These are phyloP conservation scores for Drosophila incognita DNA, from an alignment of 2,888 invertebrate species.

Conservation along the genomic window DNA sequence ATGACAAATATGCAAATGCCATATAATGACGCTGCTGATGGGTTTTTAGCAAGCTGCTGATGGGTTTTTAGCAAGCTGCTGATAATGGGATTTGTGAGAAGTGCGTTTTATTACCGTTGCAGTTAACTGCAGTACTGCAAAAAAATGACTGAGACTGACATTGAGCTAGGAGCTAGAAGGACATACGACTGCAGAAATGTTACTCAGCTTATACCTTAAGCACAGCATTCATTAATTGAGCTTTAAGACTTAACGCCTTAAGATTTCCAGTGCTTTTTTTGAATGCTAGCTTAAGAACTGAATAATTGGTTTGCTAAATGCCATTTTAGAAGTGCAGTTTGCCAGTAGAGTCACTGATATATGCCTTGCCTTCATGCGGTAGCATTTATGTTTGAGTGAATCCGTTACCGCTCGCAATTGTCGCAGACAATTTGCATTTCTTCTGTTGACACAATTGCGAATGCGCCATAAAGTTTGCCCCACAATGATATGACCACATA, in stretches of 20 bases:
- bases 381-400: slow-evolving; percentile 43
- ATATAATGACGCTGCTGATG: slow-evolving; percentile 18
- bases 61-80: slow-evolving; percentile 11
- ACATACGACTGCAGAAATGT: neutral
- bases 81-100: slow-evolving; percentile 16
- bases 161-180: neutral
- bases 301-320: slow-evolving; percentile 26
- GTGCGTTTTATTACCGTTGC: neutral
- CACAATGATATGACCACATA: slow-evolving; percentile 26
- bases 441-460: slow-evolving; percentile 50
- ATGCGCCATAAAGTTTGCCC: slow-evolving; percentile 41
- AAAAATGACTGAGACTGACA: neutral
- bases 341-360: neutral
- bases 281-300: neutral
- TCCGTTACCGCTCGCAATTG: slow-evolving; percentile 42
- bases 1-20: slow-evolving; percentile 42
- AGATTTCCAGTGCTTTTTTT: neutral
- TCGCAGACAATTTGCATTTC: slow-evolving; percentile 48
- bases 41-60: slow-evolving; percentile 14
- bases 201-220: neutral
- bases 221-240: neutral
- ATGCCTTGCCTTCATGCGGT: neutral
- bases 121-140: neutral
- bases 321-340: slow-evolving; percentile 1
- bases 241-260: neutral